Evolutionary conservation across 2,797 vertebrate genomes (phyloP), one percentile per base, ranked within the genome.

Genomic region (Spizella passerina): DNA sequence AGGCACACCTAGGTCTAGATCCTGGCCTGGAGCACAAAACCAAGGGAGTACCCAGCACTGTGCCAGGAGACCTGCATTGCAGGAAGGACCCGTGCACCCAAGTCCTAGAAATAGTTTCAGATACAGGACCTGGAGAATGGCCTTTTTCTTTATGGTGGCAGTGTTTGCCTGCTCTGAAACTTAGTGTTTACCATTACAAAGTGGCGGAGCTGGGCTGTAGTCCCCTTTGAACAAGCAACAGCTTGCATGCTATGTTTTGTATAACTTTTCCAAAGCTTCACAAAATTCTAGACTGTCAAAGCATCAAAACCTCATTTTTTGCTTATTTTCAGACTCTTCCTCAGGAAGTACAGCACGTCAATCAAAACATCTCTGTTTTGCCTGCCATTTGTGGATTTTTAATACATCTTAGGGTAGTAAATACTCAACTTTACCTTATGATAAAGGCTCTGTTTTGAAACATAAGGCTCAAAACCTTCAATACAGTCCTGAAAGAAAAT

Each of bases 71-170:
- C 5, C 18, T 68, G 39, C 17, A 16, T 14, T 29, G 44, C 1
- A 6, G 24, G 49, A 83, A 64, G 34, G 43, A 50, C 13, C 9
- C 0, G 0, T 2, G 1, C 24, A 63, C 23, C 5, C 9, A 32
- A 30, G 10, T 5, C 50, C 6, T 8, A 24, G 11, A 83, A 46
- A 6, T 16, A 7, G 26, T 75, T 91, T 91, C 8, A 61, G 27
- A 44, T 6, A 23, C 14, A 68, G 15, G 9, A 71, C 47, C 11
- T 2, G 0, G 8, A 78, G 3, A 6, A 6, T 23, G 12, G 15
- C 3, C 13, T 47, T 60, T 70, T 86, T 13, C 29, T 78, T 75
- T 43, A 41, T 4, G 2, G 13, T 50, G 39, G 20, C 27, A 70
- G 36, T 5, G 27, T n/a, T 46, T 44, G n/a, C 8, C 50, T 32